Evolutionary conservation across 2,797 vertebrate species (phyloP), one percentile per base, ranked within the genome.

Genomic region (Lateolabrax maculatus): DNA sequence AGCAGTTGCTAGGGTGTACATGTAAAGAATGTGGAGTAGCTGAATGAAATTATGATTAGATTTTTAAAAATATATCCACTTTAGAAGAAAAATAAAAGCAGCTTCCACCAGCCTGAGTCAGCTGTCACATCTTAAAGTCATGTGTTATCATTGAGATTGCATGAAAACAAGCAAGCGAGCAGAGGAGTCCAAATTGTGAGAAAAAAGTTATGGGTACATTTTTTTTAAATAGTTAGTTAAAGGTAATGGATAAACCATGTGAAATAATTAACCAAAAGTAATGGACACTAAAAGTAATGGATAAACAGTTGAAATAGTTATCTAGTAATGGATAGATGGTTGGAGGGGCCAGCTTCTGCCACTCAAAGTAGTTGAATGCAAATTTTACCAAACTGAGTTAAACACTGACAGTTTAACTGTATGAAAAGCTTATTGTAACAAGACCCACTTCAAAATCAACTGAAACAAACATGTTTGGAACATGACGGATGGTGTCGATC

Each of bases 21-120:
- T 49, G 49, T 34, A 72, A 81, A 62, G 34, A 71, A 4, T 46
- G 51, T n/a, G 27, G 39, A 31, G 60, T 18, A 21, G 29, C 19
- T 36, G 4, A 15, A 52, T 9, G 9, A 51, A 57, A 64, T 23
- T 23, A 10, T 43, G 13, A n/a, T 15, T 16, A n/a, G 0, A 48
- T 31, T 23, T 46, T 31, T 11, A 9, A 21, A 23, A 6, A 16
- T 12, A 29, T 27, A 53, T 53, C 23, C 49, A 48, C 29, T n/a
- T n/a, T n/a, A n/a, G n/a, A n/a, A n/a, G n/a, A n/a, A n/a, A n/a
- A n/a, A n/a, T n/a, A n/a, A n/a, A n/a, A n/a, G n/a, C n/a, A n/a
- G n/a, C 25, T 16, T 65, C 49, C 60, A 64, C 37, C 9, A 48
- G 18, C 43, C 11, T 11, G 0, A 31, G 9, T 37, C 10, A 56